These are phyloP conservation scores for Peromyscus melanophrys DNA, from an alignment of 2,797 vertebrate species.

Conservation along the genomic window DNA sequence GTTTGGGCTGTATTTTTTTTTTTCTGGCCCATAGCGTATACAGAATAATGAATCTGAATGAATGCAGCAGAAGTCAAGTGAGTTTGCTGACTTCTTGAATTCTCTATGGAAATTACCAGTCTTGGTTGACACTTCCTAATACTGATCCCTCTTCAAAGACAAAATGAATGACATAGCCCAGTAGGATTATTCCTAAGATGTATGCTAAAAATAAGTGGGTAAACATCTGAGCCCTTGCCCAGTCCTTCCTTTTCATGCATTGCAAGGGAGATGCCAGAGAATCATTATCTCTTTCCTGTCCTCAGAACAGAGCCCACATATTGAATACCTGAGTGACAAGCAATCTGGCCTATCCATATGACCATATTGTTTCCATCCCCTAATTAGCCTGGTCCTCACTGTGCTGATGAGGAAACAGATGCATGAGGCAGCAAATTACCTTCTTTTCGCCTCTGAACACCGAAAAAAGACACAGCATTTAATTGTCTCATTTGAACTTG, in stretches of 20 bases:
- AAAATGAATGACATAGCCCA: constrained; percentile 10
- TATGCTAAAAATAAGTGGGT: constrained; percentile 85
- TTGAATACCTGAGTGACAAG: constrained; percentile 90
- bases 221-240: constrained; percentile 76
- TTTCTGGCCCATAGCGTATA: constrained; percentile 26
- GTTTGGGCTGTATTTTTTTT: constrained; percentile 46
- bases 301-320: constrained; percentile 85
- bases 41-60: constrained; percentile 2
- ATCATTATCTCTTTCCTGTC: constrained; percentile 85
- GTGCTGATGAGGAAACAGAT: constrained; percentile 92
- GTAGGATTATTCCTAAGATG: constrained; percentile 68
- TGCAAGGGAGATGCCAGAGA: constrained; percentile 69
- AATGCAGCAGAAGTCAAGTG: neutral
- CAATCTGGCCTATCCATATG: constrained; percentile 93
- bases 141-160: constrained; percentile 34
- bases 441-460: constrained; percentile 91
- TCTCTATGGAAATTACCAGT: constrained; percentile 3
- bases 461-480: constrained; percentile 90
- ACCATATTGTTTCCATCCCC: constrained; percentile 92
- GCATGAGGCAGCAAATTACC: constrained; percentile 96
- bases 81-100: constrained; percentile 16
- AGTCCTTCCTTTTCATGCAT: constrained; percentile 41
- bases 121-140: constrained; percentile 47
- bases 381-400: constrained; percentile 92
- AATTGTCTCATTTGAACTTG: constrained; percentile 97